Evolutionary conservation across 2,113 vertebrate species (phyloP).

Genomic region (Phainopepla nitens): DNA sequence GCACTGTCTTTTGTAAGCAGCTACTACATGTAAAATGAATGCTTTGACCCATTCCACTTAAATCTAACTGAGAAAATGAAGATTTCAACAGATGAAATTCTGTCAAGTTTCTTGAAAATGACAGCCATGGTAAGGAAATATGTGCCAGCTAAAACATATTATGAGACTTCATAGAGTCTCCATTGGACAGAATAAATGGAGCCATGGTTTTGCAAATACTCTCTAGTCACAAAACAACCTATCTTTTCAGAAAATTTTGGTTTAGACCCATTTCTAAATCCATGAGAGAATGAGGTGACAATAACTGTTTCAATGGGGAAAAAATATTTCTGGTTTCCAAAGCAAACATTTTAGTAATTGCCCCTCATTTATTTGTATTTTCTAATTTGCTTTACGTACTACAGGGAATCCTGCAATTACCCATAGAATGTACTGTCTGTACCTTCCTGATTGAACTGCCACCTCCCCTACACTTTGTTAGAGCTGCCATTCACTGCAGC

Average conservation of each 20-base stretch:
- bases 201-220: background rate
- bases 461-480: constrained; percentile 56
- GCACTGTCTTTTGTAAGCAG: background rate
- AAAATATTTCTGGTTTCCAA: constrained; percentile 38
- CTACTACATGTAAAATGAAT: background rate
- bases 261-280: background rate
- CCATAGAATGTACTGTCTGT: constrained; percentile 41
- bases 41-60: background rate
- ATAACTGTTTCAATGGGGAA: background rate
- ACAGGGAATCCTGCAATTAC: constrained; percentile 61
- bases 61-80: background rate
- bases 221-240: background rate
- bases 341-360: constrained; percentile 52
- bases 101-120: background rate
- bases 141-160: background rate
- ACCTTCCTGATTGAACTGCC: constrained; percentile 52
- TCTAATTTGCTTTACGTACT: constrained; percentile 56
- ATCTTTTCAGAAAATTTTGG: background rate
- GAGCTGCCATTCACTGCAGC: constrained; percentile 52
- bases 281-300: background rate
- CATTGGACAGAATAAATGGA: background rate
- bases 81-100: background rate
- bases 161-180: background rate
- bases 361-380: constrained; percentile 54
- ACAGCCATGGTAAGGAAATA: background rate